These are phyloP conservation scores for Ypsolopha sequella DNA, from an alignment of 2,888 invertebrate genomes.

Conservation along the genomic window DNA sequence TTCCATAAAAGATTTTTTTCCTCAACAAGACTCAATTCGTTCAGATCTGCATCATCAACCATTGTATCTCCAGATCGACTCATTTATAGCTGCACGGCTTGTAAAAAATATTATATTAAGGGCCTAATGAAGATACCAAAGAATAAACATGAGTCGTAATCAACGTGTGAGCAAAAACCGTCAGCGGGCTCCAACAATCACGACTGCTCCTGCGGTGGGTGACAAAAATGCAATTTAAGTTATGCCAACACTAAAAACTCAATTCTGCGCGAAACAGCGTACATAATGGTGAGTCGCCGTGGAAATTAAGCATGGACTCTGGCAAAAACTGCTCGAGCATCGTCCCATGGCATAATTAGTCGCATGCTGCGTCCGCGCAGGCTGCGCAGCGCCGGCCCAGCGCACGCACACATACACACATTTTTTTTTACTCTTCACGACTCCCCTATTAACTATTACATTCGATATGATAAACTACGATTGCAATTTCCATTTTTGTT, in stretches of 20 bases:
- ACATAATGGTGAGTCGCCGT: slow-evolving; percentile 27
- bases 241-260: slow-evolving; percentile 54
- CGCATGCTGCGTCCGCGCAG: slow-evolving; percentile 37
- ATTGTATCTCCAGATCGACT: neutral
- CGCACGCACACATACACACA: neutral
- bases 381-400: too few species aligned
- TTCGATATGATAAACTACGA: slow-evolving; percentile 18
- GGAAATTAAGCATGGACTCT: slow-evolving; percentile 9
- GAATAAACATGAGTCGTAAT: slow-evolving; percentile 49
- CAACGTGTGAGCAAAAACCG: slow-evolving; percentile 32
- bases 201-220: slow-evolving; percentile 35
- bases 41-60: slow-evolving; percentile 23
- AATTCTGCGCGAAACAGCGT: slow-evolving; percentile 36
- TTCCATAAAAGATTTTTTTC: neutral
- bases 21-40: neutral
- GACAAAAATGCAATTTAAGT: slow-evolving; percentile 68
- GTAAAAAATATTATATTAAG: slow-evolving; percentile 20
- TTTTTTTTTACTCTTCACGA: neutral
- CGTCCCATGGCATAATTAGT: slow-evolving; percentile 58
- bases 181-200: slow-evolving; percentile 22
- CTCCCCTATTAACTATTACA: neutral
- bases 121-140: slow-evolving; percentile 52
- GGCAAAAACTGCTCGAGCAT: slow-evolving; percentile 43
- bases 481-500: slow-evolving; percentile 27
- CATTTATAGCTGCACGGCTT: slow-evolving; percentile 17